Base-by-base conservation (phyloP, 2,113 vertebrate species). In the Pelobates fuscus region DNA sequence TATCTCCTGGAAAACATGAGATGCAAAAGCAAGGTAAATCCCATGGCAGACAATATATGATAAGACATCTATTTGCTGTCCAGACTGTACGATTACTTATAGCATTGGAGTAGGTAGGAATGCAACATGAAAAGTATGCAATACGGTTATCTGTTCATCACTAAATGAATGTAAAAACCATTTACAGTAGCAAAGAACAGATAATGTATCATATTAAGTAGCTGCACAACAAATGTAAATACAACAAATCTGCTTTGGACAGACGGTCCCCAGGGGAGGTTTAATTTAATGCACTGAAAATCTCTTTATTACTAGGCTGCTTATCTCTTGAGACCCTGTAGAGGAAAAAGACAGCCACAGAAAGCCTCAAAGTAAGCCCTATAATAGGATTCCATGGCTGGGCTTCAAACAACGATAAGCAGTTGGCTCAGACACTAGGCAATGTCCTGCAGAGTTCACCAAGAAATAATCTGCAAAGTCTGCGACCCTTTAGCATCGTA, bases 1-100 rank as follows among this genome's bases (percentile, higher is more conserved):
- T 92, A 76, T 92, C 91, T 77, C 91, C 91, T 92, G 76, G 44
- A 87, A 67, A 41, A 82, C 17, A 81, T 0, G 49, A 84, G 55
- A 4, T 63, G 68, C 46, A 70, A 29, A 24, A 78, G 2, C 68
- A 55, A 74, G n/a, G 29, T 7, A 54, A 6, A 15, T 41, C 21
- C 6, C n/a, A n/a, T n/a, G n/a, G n/a, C 8, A 62, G 8, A 37
- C 17, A 17, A 14, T 49, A 49, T 14, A 49, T 49, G 10, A 49
- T 7, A 26, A 10, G 25, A 25, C 20, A 57, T 23, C 5, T 24
- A 15, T 25, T 26, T 58, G 55, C 23, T 58, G 8, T 12, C 10
- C 55, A 25, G 2, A 5, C 23, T 59, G 17, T 26, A n/a, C n/a
- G 18, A 55, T n/a, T 20, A 55, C n/a, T 55, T 8, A 20, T 20